phyloP scores from a whole-genome alignment of 2,797 vertebrate species.

The Rhinatrema bivittatum region DNA sequence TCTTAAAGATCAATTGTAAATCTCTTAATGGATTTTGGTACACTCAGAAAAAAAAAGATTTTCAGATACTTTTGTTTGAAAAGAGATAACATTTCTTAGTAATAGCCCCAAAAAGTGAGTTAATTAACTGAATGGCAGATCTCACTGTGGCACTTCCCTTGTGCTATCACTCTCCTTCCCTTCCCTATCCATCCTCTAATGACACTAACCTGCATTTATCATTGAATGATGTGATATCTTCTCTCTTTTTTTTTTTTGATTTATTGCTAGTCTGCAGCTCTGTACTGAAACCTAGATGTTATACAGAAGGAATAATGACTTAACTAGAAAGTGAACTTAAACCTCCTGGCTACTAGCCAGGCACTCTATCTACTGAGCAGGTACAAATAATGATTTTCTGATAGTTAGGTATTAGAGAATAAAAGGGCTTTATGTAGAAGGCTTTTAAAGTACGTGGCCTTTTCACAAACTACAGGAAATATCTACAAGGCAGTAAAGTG shows the following conservation, averaged over 20 bases:
- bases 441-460: background rate
- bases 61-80: background rate
- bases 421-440: background rate
- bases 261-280: background rate
- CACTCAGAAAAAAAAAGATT: conserved; percentile 4
- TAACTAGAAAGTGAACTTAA: background rate
- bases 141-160: background rate
- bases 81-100: conserved; percentile 3
- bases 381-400: background rate
- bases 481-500: background rate
- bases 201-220: conserved; percentile 4
- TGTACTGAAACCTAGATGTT: conserved; percentile 5
- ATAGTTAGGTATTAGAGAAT: background rate
- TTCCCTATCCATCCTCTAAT: background rate
- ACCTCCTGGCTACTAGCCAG: background rate
- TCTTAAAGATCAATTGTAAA: conserved; percentile 2
- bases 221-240: conserved; percentile 1
- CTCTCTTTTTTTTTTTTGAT: background rate
- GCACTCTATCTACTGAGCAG: background rate
- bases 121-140: conserved; percentile 10
- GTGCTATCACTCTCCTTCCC: no score
- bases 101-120: conserved; percentile 5
- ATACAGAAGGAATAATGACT: background rate
- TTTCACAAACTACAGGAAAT: background rate
- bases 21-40: background rate